phyloP scores from a whole-genome alignment of 2,113 vertebrate genomes.

The Atractosteus spatula region DNA sequence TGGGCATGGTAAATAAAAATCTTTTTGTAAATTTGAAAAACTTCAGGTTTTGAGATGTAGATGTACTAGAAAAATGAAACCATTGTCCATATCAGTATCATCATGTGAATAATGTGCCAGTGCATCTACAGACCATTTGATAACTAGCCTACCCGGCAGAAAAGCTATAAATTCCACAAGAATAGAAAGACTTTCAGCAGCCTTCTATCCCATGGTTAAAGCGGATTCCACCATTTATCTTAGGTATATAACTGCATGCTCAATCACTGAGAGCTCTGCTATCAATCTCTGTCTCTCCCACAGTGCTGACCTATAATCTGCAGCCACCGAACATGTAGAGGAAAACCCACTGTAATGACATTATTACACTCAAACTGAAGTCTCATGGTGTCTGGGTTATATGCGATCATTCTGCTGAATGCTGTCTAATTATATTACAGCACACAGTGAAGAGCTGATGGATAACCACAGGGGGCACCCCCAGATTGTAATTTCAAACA shows the following conservation, averaged over 20 bases:
- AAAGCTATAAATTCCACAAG: not conserved
- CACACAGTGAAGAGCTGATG: constrained; percentile 7
- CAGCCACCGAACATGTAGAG: constrained; percentile 38
- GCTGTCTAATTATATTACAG: constrained; percentile 3
- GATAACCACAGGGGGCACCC: constrained; percentile 7
- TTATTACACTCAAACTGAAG: constrained; percentile 6
- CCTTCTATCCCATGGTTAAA: constrained; percentile 6
- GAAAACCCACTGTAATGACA: not conserved
- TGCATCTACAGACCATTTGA: too few relatives aligned
- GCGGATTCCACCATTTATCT: constrained; percentile 47
- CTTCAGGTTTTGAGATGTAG: too few relatives aligned
- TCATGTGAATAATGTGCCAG: too few relatives aligned
- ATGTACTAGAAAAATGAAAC: too few relatives aligned
- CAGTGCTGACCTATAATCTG: constrained; percentile 46
- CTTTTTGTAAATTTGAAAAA: too few relatives aligned
- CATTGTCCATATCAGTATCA: too few relatives aligned
- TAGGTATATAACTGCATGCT: constrained; percentile 58
- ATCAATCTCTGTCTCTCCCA: constrained; percentile 59
- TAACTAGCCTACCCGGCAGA: too few relatives aligned
- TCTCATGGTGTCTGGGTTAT: not conserved
- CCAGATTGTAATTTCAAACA: constrained; percentile 1
- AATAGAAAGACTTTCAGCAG: not conserved
- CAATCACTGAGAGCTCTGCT: constrained; percentile 55
- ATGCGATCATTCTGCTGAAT: constrained; percentile 6
- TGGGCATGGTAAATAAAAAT: too few relatives aligned